Evolutionary conservation across 2,113 vertebrate genomes (phyloP).

Genomic region (Callospermophilus lateralis): DNA sequence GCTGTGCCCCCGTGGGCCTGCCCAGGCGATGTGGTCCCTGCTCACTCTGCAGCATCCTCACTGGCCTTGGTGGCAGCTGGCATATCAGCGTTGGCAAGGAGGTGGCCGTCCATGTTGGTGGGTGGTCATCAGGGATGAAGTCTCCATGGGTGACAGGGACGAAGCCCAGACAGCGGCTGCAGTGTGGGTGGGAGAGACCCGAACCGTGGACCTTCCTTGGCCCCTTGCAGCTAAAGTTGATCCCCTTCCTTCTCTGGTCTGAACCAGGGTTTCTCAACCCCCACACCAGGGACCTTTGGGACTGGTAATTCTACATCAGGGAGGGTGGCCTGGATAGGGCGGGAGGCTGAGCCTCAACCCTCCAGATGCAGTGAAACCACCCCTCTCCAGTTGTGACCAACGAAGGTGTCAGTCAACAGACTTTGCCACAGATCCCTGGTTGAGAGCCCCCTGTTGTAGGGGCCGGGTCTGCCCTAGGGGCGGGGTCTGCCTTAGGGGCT

Average conservation of each 20-base stretch:
- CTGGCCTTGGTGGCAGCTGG: constrained; percentile 88
- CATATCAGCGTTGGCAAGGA: constrained; percentile 90
- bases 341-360: accelerated
- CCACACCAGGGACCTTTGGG: neutral
- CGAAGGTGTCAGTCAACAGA: neutral
- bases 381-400: neutral
- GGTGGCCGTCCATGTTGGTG: constrained; percentile 93
- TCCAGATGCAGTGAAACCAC: neutral
- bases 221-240: neutral
- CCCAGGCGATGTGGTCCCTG: accelerated
- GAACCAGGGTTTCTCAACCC: no score
- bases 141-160: constrained; percentile 93
- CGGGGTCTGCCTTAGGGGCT: no score
- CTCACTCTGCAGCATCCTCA: constrained; percentile 85
- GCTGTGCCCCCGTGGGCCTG: neutral
- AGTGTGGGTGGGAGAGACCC: constrained; percentile 83
- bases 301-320: no score
- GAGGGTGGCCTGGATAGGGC: accelerated
- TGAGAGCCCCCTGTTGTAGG: constrained; percentile 53
- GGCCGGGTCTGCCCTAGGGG: neutral
- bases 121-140: constrained; percentile 91
- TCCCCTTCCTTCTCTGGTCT: constrained; percentile 61
- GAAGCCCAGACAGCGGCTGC: constrained; percentile 88
- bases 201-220: accelerated
- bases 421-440: accelerated